phyloP scores from a whole-genome alignment of 2,888 invertebrate genomes.

The Drosophila picticornis region DNA sequence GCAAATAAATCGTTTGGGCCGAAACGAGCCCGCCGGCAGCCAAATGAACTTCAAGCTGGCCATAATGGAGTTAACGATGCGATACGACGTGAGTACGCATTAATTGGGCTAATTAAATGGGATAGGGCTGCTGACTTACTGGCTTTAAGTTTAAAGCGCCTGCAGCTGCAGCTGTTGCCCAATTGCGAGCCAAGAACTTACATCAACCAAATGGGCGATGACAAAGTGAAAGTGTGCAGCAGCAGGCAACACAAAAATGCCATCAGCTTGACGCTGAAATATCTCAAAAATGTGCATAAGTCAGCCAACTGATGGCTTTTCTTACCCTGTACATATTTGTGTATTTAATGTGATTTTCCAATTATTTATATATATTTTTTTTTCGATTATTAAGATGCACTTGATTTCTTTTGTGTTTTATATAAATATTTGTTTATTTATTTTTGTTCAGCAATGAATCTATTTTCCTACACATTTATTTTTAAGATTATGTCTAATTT shows the following conservation, averaged over 20 bases:
- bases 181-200: conserved; percentile 44
- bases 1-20: conserved; percentile 59
- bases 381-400: not conserved
- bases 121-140: conserved; percentile 40
- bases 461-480: rapidly evolving
- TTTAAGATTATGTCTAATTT: no score
- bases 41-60: conserved; percentile 30
- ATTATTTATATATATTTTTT: not conserved
- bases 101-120: conserved; percentile 70
- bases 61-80: conserved; percentile 31
- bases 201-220: conserved; percentile 56
- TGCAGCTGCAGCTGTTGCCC: conserved; percentile 42
- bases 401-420: not conserved
- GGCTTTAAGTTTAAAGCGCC: conserved; percentile 54
- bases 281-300: conserved; percentile 50
- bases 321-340: conserved; percentile 22
- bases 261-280: conserved; percentile 64
- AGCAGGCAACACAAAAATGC: conserved; percentile 57
- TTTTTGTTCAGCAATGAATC: not conserved
- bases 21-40: conserved; percentile 10
- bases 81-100: conserved; percentile 60
- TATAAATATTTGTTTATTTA: not conserved
- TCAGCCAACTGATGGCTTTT: conserved; percentile 30
- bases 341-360: not conserved
- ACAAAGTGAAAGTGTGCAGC: conserved; percentile 65